phyloP scores from a whole-genome alignment of 1,140 invertebrate species.

The Drosophila bocqueti region DNA sequence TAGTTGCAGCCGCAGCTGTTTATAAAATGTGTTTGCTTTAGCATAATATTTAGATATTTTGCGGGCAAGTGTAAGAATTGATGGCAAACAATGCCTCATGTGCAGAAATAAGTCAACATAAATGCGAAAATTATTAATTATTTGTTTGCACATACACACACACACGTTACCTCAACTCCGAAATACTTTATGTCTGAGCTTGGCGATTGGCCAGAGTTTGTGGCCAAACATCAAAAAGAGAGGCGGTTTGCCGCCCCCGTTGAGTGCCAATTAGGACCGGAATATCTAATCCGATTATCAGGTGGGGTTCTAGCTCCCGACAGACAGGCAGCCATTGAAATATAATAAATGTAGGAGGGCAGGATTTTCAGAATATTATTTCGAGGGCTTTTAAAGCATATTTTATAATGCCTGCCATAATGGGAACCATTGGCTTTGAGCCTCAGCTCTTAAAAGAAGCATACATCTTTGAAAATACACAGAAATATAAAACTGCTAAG shows the following conservation, averaged over 20 bases:
- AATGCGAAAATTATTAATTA: constrained; percentile 40
- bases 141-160: constrained; percentile 26
- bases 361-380: constrained; percentile 5
- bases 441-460: not conserved
- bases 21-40: constrained; percentile 49
- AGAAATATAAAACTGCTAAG: not conserved
- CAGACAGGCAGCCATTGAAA: constrained; percentile 12
- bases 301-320: constrained; percentile 7
- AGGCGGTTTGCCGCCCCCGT: constrained; percentile 16
- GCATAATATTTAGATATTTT: constrained; percentile 49
- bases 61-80: constrained; percentile 44
- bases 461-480: not conserved
- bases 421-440: not conserved
- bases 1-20: constrained; percentile 51
- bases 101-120: constrained; percentile 31
- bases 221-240: constrained; percentile 28
- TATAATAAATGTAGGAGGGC: not conserved
- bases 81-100: constrained; percentile 38
- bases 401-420: not conserved
- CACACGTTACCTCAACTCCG: not conserved
- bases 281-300: constrained; percentile 48
- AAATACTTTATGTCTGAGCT: constrained; percentile 6
- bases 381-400: not conserved
- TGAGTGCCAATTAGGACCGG: constrained; percentile 42
- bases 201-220: constrained; percentile 23